A percentile compares a stretch with the other conserved stretches of the same genome.
These are phyloP conservation scores for Drepanosiphum platanoidis DNA, from an alignment of 2,888 invertebrate species.

Conservation along the genomic window DNA sequence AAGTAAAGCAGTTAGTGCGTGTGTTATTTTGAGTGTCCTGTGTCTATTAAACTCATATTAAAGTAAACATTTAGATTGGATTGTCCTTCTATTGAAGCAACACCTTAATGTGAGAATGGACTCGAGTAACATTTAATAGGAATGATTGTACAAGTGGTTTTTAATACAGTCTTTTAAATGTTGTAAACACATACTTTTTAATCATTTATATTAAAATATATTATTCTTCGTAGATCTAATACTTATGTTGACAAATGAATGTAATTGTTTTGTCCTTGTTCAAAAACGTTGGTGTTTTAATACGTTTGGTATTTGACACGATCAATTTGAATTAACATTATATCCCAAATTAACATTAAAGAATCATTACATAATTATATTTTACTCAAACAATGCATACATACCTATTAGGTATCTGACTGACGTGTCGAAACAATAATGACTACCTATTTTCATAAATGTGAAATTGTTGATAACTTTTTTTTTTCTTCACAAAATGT, in stretches of 20 bases:
- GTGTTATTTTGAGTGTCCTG: conserved; percentile 1
- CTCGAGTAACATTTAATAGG: conserved; percentile 50
- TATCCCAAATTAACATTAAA: conserved; percentile 15
- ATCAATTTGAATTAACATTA: conserved; percentile 31
- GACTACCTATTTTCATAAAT: no score
- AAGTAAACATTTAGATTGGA: conserved; percentile 58
- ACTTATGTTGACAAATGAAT: conserved; percentile 20
- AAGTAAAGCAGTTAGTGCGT: not conserved
- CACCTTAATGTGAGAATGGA: conserved; percentile 54
- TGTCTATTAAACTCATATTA: conserved; percentile 41
- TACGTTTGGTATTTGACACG: not conserved
- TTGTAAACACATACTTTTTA: conserved; percentile 53
- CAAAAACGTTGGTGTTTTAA: conserved; percentile 1
- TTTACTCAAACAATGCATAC: no score
- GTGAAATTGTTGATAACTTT: no score
- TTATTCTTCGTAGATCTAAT: conserved; percentile 40
- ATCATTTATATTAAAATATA: conserved; percentile 50
- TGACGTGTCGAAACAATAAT: no score
- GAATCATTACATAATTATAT: no score
- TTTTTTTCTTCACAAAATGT: no score
- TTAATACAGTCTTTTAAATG: conserved; percentile 50
- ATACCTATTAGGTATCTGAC: no score
- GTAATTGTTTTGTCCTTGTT: conserved; percentile 58
- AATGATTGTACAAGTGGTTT: conserved; percentile 57
- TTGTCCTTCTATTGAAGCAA: conserved; percentile 51